Evolutionary conservation across 2,888 invertebrate species (phyloP), one percentile per base, ranked within the genome.

Genomic region (Blomia tropicalis): DNA sequence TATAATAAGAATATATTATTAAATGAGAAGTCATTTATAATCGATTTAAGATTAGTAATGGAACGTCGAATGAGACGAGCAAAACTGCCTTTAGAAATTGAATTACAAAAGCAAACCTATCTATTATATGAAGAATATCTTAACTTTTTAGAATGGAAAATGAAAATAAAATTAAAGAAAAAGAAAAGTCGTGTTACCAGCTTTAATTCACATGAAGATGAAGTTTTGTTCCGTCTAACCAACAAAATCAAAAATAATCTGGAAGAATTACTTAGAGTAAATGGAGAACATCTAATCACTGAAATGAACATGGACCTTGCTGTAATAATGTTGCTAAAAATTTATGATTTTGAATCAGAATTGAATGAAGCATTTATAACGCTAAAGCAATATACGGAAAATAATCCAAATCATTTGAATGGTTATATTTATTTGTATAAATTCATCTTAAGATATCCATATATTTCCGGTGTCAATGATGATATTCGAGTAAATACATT

Each of bases 81-180:
- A 41, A 41, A 41, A 14, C n/a, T 14, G 41, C 14, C 41, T 17
- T 17, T 17, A n/a, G 41, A 14, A 41, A 14, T 3, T 25, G 17
- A 4, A 3, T n/a, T 51, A 22, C 22, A n/a, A 22, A 4, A 3
- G 17, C 14, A n/a, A 4, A 29, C 29, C 2, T 56, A 27, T 56
- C 56, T 14, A 19, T 14, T 56, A 2, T 56, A 56, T 31, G 29
- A 27, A 23, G 56, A 56, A 25, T 56, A 56, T 56, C 29, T 56
- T 2, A 30, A 56, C 11, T 29, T 56, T 11, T 29, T 56, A 3
- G 56, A 56, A 5, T 56, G 56, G 56, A 56, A 31, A 56, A 2
- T 2, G 2, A 25, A 51, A 41, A n/a, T n/a, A n/a, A n/a, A n/a
- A n/a, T n/a, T n/a, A n/a, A n/a, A n/a, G n/a, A n/a, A n/a, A n/a